phyloP scores from a whole-genome alignment of 2,888 invertebrate genomes.

The Julus scanicus region DNA sequence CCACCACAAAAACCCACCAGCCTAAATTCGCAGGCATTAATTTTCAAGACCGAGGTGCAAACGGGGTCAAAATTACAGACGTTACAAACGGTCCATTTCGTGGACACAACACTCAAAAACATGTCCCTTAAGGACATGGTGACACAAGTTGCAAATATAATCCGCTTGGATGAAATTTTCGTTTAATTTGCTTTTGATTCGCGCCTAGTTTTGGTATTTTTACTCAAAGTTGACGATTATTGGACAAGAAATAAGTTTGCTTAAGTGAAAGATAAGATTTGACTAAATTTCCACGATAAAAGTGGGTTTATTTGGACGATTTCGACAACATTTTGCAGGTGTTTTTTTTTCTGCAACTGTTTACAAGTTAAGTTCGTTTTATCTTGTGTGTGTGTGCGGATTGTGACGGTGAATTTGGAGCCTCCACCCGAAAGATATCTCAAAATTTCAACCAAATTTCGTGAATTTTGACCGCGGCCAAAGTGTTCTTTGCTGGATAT shows the following conservation, averaged over 20 bases:
- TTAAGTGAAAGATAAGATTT: background rate
- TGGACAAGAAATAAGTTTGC: background rate
- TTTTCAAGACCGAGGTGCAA: background rate
- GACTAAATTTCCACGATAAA: background rate
- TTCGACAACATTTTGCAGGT: slow-evolving; percentile 6
- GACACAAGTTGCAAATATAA: background rate
- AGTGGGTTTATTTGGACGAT: background rate
- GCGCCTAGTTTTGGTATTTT: background rate
- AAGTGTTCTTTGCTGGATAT: background rate
- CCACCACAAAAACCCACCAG: slow-evolving; percentile 19
- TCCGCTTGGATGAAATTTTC: background rate
- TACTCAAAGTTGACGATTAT: background rate
- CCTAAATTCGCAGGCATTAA: background rate
- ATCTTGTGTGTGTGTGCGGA: background rate
- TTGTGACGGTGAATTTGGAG: background rate
- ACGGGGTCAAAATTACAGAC: slow-evolving; percentile 9
- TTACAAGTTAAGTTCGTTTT: background rate
- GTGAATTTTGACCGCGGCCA: background rate
- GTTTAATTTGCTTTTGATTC: background rate
- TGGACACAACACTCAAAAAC: background rate
- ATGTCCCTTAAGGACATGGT: no score
- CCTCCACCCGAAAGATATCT: background rate
- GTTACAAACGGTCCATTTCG: background rate
- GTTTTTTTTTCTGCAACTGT: background rate
- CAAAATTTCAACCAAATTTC: background rate